Evolutionary conservation across 2,113 vertebrate species (phyloP).

Genomic region (Todiramphus chloris): DNA sequence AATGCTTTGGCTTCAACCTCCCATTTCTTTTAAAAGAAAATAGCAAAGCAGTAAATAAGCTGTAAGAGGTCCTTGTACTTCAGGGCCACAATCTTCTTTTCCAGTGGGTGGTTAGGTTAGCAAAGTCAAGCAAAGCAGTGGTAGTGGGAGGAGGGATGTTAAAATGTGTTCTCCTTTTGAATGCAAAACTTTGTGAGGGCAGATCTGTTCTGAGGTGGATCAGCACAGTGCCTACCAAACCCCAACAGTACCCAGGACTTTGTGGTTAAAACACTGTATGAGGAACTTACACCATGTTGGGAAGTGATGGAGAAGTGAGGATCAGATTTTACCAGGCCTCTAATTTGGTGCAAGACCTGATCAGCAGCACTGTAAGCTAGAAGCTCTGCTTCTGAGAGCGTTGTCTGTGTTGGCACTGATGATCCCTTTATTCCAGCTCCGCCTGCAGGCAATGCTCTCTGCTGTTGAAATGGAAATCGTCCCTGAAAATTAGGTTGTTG

Average conservation of each 20-base stretch:
- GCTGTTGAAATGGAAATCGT: not conserved
- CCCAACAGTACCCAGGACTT: no score
- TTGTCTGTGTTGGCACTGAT: not conserved
- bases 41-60: not conserved
- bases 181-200: not conserved
- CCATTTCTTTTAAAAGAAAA: not conserved
- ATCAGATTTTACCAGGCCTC: not conserved
- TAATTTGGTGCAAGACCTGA: not conserved
- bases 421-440: not conserved
- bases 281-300: not conserved
- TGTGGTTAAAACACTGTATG: not conserved
- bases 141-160: not conserved
- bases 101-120: not conserved
- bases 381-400: not conserved
- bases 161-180: not conserved
- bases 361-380: no score
- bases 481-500: not conserved
- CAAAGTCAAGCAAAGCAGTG: not conserved
- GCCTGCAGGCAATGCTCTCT: not conserved
- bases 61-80: not conserved
- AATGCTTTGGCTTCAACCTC: not conserved
- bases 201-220: not conserved
- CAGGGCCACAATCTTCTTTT: not conserved
- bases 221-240: not conserved
- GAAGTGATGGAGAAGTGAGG: not conserved